Conservation (phyloP, 2,797 vertebrate genomes). For the Falco peregrinus region DNA sequence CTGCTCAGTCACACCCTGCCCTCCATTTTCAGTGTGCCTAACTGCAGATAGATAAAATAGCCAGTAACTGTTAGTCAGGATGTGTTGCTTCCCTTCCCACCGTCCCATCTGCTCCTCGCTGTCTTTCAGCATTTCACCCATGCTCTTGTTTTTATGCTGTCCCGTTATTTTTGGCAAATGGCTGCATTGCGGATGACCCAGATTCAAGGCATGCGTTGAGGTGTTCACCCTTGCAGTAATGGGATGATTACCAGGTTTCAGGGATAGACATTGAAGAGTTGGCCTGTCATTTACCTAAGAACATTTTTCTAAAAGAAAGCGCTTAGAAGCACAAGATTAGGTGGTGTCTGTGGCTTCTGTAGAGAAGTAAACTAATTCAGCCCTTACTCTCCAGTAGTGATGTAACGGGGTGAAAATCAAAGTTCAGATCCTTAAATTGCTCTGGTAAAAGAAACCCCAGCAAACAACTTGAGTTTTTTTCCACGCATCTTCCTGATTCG, state of each 20-base stretch:
- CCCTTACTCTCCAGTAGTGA: background rate
- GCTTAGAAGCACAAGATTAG: background rate
- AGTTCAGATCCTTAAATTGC: background rate
- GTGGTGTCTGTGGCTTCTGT: background rate
- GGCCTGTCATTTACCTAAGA: background rate
- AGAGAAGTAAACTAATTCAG: background rate
- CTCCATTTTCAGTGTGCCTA: conserved; percentile 5
- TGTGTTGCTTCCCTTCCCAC: conserved; percentile 48
- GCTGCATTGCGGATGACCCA: conserved; percentile 56
- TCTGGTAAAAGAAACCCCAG: background rate
- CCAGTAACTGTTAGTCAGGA: conserved; percentile 53
- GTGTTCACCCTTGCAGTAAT: background rate
- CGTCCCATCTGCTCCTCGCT: conserved; percentile 4
- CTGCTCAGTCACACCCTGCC: conserved; percentile 61
- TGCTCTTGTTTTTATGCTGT: background rate
- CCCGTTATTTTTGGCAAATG: conserved; percentile 36
- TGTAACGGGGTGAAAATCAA: background rate
- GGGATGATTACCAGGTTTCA: background rate
- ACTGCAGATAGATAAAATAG: conserved; percentile 54
- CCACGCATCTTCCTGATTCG: background rate
- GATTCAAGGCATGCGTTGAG: background rate
- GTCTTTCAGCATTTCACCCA: conserved; percentile 12
- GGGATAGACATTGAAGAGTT: background rate
- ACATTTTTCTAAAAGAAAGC: background rate
- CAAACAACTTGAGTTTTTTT: background rate